Percentiles rank a stretch among this genome's conserved stretches.
Conservation (phyloP, 2,113 vertebrate species). For the Caloenas nicobarica region DNA sequence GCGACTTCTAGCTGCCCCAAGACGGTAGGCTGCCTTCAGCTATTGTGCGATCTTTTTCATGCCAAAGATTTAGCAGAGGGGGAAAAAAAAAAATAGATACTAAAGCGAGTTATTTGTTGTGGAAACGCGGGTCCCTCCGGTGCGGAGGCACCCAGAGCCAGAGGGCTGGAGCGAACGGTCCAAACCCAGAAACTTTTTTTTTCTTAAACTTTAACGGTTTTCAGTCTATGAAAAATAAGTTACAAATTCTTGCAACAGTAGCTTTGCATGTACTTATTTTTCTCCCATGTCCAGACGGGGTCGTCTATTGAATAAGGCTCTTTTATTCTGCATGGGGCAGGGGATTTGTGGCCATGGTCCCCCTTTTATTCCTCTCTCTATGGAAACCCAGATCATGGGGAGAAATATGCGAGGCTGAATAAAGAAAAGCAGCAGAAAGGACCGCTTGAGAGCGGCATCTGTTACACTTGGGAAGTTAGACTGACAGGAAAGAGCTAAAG, state of each 20-base stretch:
- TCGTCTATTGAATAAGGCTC: slow-evolving; percentile 91
- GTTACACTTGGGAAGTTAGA: slow-evolving; percentile 99
- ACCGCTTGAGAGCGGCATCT: slow-evolving; percentile 95
- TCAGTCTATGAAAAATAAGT: slow-evolving; percentile 76
- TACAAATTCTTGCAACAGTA: slow-evolving; percentile 91
- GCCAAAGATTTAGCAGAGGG: slow-evolving; percentile 30
- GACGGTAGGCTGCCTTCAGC: slow-evolving; percentile 25
- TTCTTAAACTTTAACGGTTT: slow-evolving; percentile 56
- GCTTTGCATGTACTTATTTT: slow-evolving; percentile 83
- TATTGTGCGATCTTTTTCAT: slow-evolving; percentile 38
- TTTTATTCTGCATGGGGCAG: slow-evolving; percentile 93
- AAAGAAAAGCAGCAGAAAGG: slow-evolving; percentile 93
- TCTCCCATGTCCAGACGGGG: slow-evolving; percentile 85
- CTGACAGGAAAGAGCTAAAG: slow-evolving; percentile 87
- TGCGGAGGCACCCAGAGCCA: background rate
- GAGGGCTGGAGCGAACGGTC: background rate
- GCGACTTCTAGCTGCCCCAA: slow-evolving; percentile 63
- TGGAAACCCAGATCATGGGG: slow-evolving; percentile 97
- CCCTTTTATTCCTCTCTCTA: slow-evolving; percentile 98
- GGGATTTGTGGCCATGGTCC: slow-evolving; percentile 90
- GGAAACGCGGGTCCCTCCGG: background rate
- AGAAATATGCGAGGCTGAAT: slow-evolving; percentile 94
- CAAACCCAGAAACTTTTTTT: slow-evolving; percentile 14
- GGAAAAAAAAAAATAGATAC: background rate
- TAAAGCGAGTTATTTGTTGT: background rate